Conservation (phyloP, 2,113 vertebrate species). For the Henicopernis longicauda region DNA sequence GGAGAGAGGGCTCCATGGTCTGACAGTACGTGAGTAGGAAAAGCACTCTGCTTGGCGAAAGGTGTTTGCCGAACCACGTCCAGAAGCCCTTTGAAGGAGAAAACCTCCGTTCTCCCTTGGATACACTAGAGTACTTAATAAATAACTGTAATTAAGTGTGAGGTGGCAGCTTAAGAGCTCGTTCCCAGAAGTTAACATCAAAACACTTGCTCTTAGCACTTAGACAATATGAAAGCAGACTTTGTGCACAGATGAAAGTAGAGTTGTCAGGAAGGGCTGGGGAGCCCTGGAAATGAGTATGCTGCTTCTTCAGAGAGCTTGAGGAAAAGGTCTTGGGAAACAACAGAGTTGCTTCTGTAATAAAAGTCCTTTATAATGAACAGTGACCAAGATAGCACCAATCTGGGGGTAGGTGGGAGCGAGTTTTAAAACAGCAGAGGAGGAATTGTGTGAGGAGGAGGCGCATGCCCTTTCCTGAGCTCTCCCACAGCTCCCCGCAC, state of each 20-base stretch:
- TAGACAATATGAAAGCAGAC: conserved; percentile 9
- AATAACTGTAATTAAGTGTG: conserved; percentile 47
- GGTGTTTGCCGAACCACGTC: background rate
- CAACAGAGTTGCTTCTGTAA: background rate
- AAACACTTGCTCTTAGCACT: conserved; percentile 54
- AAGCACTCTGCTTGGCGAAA: background rate
- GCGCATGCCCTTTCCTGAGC: background rate
- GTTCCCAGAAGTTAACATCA: conserved; percentile 58
- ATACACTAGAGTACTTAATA: conserved; percentile 13
- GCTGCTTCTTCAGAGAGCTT: background rate
- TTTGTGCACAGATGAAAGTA: background rate
- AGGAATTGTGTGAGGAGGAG: background rate
- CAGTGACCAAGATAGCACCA: accelerated
- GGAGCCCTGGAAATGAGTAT: background rate
- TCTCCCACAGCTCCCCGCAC: background rate
- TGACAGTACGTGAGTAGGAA: accelerated
- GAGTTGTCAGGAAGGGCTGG: background rate
- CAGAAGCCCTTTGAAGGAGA: conserved; percentile 21
- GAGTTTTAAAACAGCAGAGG: background rate
- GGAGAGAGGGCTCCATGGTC: background rate
- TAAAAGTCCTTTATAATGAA: background rate
- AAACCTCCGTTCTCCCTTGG: background rate
- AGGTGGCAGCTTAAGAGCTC: conserved; percentile 46
- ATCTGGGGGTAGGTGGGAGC: background rate
- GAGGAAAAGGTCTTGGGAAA: background rate